Evolutionary conservation across 2,113 vertebrate species (phyloP), one percentile per base, ranked within the genome.

Genomic region (Cheilinus undulatus): DNA sequence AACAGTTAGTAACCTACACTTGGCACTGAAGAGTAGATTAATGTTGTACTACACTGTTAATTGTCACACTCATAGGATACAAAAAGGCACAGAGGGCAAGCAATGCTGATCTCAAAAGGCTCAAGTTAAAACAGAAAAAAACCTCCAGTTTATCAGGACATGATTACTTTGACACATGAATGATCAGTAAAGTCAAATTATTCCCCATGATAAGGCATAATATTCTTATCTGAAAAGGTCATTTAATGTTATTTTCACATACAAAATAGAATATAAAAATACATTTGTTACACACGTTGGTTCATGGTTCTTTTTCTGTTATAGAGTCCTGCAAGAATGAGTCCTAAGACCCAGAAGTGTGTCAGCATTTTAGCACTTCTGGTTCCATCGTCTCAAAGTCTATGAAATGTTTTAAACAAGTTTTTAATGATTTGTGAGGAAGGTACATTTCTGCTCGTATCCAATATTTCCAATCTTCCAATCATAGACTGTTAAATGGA

Each of bases 201-300:
- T 38, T 83, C 76, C 80, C 72, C 69, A 26, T 87, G 86, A 87
- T 90, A 91, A 92, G 91, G 91, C 91, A 90, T 91, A 58, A 60
- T 95, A 93, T 95, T 96, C 93, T 95, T 82, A 94, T 96, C 95
- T 95, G 94, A 95, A 97, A 97, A 96, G 94, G 94, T 93, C 87
- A 95, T 96, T 97, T 96, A 97, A 96, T 98, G 95, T 98, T 97
- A 97, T 96, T 92, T 90, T 80, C 95, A 97, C 93, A 95, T 97
- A 98, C 95, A 98, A 99, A 98, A 99, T 95, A 95, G 95, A 95
- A 97, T 99, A 99, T 96, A 98, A 99, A 99, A 99, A 98, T 97
- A 99, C 96, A 98, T 96, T 95, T 96, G 96, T 97, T 98, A 98
- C 96, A 97, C 95, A 95, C 95, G 96, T 96, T 97, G 93, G 84